These are phyloP conservation scores for Acanthurus leucopareius DNA, from an alignment of 2,797 vertebrate genomes.

Conservation along the genomic window DNA sequence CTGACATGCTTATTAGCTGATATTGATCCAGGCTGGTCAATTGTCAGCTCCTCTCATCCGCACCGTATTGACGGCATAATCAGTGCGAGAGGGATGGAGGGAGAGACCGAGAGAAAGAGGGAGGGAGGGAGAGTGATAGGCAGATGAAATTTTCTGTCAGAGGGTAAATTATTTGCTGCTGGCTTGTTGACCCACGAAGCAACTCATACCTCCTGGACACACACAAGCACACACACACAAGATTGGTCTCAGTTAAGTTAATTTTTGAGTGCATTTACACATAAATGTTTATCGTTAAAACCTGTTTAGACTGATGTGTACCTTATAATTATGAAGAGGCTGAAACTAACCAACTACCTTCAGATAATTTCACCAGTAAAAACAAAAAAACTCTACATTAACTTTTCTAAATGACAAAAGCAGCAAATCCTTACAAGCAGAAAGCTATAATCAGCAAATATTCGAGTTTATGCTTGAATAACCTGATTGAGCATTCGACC, in stretches of 20 bases:
- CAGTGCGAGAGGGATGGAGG: slow-evolving; percentile 84
- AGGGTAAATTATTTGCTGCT: slow-evolving; percentile 98
- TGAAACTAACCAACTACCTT: no score
- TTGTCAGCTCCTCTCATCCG: slow-evolving; percentile 99
- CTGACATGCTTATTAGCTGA: slow-evolving; percentile 98
- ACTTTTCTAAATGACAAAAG: no score
- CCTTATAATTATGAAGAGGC: neutral
- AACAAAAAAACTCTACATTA: no score
- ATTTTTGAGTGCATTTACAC: slow-evolving; percentile 25
- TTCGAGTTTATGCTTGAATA: no score
- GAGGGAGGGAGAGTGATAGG: slow-evolving; percentile 85
- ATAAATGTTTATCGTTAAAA: slow-evolving; percentile 4
- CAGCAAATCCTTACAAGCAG: no score
- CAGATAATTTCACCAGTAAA: no score
- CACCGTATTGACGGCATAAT: slow-evolving; percentile 99
- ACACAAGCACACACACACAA: slow-evolving; percentile 39
- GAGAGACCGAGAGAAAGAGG: slow-evolving; percentile 78
- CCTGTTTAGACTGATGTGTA: neutral
- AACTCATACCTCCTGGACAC: slow-evolving; percentile 86
- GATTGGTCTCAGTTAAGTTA: slow-evolving; percentile 48
- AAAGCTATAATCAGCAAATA: no score
- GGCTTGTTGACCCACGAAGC: slow-evolving; percentile 93
- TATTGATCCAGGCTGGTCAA: slow-evolving; percentile 99
- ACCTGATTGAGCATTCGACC: no score
- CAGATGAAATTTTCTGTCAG: slow-evolving; percentile 98